These are phyloP conservation scores for Odontamblyopus rebecca DNA, from an alignment of 2,797 vertebrate species.

Conservation along the genomic window DNA sequence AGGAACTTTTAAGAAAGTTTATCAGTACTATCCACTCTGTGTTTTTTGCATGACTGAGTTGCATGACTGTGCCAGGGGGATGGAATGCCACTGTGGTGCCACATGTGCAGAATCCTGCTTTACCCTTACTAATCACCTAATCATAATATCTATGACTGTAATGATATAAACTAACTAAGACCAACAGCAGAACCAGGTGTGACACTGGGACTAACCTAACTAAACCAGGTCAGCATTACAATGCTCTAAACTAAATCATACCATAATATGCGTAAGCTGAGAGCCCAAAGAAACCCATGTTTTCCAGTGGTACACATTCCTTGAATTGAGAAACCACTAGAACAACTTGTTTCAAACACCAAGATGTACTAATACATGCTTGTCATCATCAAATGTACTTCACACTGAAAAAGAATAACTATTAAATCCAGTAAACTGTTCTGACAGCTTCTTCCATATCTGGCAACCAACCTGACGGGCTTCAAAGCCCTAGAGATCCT, in stretches of 20 bases:
- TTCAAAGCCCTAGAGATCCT: slow-evolving; percentile 95
- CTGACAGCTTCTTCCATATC: slow-evolving; percentile 89
- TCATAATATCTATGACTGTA: neutral
- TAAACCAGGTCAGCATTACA: neutral
- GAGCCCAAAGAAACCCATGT: no score
- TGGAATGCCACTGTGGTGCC: neutral
- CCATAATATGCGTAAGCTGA: no score
- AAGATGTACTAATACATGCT: neutral
- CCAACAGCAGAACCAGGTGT: neutral
- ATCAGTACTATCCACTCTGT: no score
- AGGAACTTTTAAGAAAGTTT: no score
- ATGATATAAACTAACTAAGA: neutral
- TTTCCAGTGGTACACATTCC: no score
- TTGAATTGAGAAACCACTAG: no score
- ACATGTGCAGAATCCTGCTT: neutral
- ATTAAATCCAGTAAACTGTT: neutral
- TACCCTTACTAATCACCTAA: neutral
- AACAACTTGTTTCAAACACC: neutral
- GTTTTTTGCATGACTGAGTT: no score
- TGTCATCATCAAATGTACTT: neutral
- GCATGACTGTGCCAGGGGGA: neutral
- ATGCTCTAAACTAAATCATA: no score
- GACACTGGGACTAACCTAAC: neutral
- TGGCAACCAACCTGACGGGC: slow-evolving; percentile 90
- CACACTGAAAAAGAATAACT: neutral